Evolutionary conservation across 1,140 invertebrate genomes (phyloP).

Genomic region (Sesamia nonagrioides): DNA sequence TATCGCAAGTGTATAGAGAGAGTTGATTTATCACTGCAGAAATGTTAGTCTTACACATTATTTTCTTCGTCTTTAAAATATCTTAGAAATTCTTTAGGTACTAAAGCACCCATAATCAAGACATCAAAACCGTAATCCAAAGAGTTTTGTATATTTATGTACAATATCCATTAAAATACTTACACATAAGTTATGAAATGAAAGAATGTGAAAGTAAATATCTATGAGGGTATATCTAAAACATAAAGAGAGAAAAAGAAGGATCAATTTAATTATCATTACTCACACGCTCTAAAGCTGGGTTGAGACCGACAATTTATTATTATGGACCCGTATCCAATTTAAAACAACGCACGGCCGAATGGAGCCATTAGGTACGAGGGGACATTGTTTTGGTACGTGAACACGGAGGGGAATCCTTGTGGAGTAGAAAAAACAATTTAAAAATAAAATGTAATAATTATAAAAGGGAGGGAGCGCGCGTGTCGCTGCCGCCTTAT

Average conservation of each 20-base stretch:
- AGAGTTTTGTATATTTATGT: conserved; percentile 2
- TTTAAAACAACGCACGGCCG: conserved; percentile 84
- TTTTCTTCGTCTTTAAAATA: too few species aligned
- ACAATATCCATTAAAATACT: conserved; percentile 35
- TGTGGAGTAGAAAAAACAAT: conserved; percentile 85
- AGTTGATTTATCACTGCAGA: too few species aligned
- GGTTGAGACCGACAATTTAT: conserved; percentile 85
- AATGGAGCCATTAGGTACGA: conserved; percentile 73
- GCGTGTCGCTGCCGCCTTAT: conserved; percentile 81
- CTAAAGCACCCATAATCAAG: not conserved
- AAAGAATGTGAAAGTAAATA: conserved; percentile 39
- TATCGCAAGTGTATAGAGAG: too few species aligned
- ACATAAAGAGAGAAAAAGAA: conserved; percentile 67
- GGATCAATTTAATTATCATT: conserved; percentile 85
- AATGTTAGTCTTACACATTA: too few species aligned
- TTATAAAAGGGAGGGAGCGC: conserved; percentile 83
- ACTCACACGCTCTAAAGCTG: conserved; percentile 77
- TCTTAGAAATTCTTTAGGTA: conserved; percentile 1
- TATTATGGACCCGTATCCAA: conserved; percentile 86
- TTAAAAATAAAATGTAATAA: conserved; percentile 88
- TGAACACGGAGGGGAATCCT: conserved; percentile 79
- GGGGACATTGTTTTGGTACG: conserved; percentile 80
- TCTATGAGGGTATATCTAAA: conserved; percentile 45
- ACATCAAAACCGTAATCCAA: not conserved
- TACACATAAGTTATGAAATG: conserved; percentile 13